Evolutionary conservation across 2,888 invertebrate genomes (phyloP).

Genomic region (Mesopsocus fuscifrons): DNA sequence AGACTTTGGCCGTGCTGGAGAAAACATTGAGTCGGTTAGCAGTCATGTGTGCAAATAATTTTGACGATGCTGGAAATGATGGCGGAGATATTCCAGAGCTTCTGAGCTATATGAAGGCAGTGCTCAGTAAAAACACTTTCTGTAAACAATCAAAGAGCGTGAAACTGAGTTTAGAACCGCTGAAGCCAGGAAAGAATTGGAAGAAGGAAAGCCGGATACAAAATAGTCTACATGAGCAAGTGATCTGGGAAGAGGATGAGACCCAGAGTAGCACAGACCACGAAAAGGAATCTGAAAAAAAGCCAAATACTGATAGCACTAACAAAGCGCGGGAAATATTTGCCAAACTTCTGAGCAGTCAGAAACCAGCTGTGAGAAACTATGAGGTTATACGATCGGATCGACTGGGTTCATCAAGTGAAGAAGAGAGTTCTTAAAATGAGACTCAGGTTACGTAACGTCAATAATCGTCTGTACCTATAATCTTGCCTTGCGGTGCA

Average conservation of each 20-base stretch:
- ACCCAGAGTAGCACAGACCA: no score
- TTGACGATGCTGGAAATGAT: not conserved
- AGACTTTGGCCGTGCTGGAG: constrained; percentile 1
- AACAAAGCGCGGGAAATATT: constrained; percentile 1
- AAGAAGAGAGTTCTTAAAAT: constrained; percentile 5
- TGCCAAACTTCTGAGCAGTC: constrained; percentile 1
- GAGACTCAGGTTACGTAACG: no score
- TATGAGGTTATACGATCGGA: not conserved
- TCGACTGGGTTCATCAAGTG: not conserved
- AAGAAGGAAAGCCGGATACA: not conserved
- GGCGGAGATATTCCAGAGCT: constrained; percentile 4
- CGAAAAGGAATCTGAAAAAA: no score
- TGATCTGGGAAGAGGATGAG: constrained; percentile 7
- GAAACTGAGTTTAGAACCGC: not conserved
- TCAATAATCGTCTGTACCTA: no score
- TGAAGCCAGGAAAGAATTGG: not conserved
- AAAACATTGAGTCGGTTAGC: constrained; percentile 2
- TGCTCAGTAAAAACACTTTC: not conserved
- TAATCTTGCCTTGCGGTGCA: no score
- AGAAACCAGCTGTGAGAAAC: not conserved
- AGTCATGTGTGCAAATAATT: not conserved
- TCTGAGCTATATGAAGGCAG: not conserved
- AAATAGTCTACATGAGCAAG: not conserved
- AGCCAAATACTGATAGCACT: no score
- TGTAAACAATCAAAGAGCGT: not conserved